These are phyloP conservation scores for Brachyopa scutellaris DNA, from an alignment of 2,888 invertebrate species.

Conservation along the genomic window DNA sequence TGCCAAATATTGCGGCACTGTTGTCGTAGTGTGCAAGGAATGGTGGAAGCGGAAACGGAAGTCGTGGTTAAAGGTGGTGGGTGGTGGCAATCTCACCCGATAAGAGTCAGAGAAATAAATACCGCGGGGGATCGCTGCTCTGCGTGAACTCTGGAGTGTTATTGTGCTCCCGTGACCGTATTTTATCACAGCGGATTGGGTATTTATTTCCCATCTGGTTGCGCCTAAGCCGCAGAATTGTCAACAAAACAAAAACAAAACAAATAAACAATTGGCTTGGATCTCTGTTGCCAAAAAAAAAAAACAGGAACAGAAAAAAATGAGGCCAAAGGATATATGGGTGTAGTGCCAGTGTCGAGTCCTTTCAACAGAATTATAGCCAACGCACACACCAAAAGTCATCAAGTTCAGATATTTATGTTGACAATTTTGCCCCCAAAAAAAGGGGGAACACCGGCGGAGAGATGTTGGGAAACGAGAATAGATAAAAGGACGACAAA, in stretches of 20 bases:
- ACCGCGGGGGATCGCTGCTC: too few species aligned
- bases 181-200: conserved; percentile 8
- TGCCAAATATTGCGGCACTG: conserved; percentile 56
- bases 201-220: conserved; percentile 51
- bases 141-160: too few species aligned
- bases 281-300: neutral
- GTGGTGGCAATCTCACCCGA: neutral
- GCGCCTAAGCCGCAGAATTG: conserved; percentile 37
- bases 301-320: neutral
- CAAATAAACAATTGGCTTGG: conserved; percentile 18
- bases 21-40: neutral
- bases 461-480: too few species aligned
- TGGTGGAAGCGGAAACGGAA: neutral
- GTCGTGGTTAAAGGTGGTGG: neutral
- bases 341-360: conserved; percentile 39
- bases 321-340: neutral
- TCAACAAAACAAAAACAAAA: neutral
- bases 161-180: conserved; percentile 19
- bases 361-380: conserved; percentile 28
- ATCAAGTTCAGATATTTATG: conserved; percentile 25
- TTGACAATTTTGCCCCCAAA: neutral
- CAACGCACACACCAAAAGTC: neutral
- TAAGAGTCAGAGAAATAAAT: conserved; percentile 7
- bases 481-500: too few species aligned
- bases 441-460: too few species aligned